These are phyloP conservation scores for Neoascia interrupta DNA, from an alignment of 2,888 invertebrate genomes.

Conservation along the genomic window DNA sequence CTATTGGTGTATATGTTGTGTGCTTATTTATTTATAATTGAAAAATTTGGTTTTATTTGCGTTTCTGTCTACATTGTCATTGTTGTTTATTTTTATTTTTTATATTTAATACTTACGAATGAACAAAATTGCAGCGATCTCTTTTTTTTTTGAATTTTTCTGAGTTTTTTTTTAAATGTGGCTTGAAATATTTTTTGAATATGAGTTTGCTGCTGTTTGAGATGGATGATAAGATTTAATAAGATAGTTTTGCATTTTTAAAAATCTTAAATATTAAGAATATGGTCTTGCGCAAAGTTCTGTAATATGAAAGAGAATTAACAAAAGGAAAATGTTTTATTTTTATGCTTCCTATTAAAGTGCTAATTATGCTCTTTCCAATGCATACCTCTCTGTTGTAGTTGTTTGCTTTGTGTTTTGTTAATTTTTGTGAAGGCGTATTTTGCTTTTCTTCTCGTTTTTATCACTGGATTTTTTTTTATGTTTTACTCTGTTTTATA, in stretches of 20 bases:
- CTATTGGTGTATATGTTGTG: constrained; percentile 61
- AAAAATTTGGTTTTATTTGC: constrained; percentile 46
- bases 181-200: constrained; percentile 41
- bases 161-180: constrained; percentile 22
- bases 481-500: constrained; percentile 50
- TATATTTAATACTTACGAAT: constrained; percentile 26
- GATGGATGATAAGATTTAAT: constrained; percentile 22
- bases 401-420: constrained; percentile 19
- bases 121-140: constrained; percentile 20
- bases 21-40: constrained; percentile 54
- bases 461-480: constrained; percentile 53
- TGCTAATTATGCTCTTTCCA: constrained; percentile 25
- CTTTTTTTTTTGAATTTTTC: constrained; percentile 14
- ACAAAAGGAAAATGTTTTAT: constrained; percentile 18
- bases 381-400: constrained; percentile 37
- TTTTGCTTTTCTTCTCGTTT: constrained; percentile 32
- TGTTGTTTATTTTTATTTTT: constrained; percentile 17
- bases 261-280: constrained; percentile 69
- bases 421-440: constrained; percentile 55
- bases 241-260: constrained; percentile 16
- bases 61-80: constrained; percentile 49
- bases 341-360: constrained; percentile 21
- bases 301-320: constrained; percentile 47
- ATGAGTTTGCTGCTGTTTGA: neutral
- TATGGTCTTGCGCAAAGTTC: constrained; percentile 61